A percentile compares a stretch with the other conserved stretches of the same genome.
Conservation (phyloP, 2,797 vertebrate species). For the Sebastes glaucus region DNA sequence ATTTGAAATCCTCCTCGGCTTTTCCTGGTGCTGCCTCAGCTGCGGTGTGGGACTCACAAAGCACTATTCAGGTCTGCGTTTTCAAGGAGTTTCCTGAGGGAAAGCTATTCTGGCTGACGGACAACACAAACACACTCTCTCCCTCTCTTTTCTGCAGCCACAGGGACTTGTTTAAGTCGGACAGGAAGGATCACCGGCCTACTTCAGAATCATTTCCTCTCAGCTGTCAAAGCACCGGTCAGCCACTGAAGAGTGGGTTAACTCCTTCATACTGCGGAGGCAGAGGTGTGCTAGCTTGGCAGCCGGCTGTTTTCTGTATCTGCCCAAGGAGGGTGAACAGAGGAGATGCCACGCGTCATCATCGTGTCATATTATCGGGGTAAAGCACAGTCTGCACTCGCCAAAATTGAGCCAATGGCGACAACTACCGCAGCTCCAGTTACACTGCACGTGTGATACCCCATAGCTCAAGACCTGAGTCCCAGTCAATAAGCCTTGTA, state of each 20-base stretch:
- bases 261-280: conserved; percentile 13
- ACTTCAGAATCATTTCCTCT: conserved; percentile 67
- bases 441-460: no score
- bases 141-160: conserved; percentile 17
- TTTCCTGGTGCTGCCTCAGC: conserved; percentile 58
- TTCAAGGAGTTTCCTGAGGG: conserved; percentile 73
- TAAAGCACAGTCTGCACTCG: no score
- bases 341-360: no score
- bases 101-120: conserved; percentile 58
- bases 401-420: no score
- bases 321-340: not conserved
- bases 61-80: conserved; percentile 57
- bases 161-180: conserved; percentile 27
- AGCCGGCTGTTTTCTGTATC: conserved; percentile 34
- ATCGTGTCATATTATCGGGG: no score
- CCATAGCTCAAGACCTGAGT: no score
- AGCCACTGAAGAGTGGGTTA: conserved; percentile 36
- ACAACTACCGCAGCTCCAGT: no score
- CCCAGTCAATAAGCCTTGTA: no score
- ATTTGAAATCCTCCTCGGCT: conserved; percentile 43
- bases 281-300: conserved; percentile 2
- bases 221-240: conserved; percentile 57
- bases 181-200: conserved; percentile 65
- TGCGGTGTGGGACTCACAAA: conserved; percentile 38
- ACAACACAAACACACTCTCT: conserved; percentile 66